A percentile compares a stretch with the other conserved stretches of the same genome.
Conservation (phyloP, 2,113 vertebrate genomes). For the Salvelinus alpinus region DNA sequence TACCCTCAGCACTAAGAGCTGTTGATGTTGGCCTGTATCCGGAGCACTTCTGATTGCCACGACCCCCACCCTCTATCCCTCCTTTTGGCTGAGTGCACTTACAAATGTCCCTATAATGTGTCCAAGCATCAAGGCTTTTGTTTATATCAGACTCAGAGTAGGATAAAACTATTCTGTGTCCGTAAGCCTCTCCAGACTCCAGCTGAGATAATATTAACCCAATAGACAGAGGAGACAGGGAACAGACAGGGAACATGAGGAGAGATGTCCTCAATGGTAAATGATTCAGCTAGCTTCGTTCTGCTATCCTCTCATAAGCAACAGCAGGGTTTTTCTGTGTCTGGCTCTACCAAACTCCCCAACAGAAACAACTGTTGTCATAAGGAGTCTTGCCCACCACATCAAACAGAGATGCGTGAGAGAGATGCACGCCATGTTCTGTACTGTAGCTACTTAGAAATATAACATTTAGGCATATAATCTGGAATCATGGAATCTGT, state of each 20-base stretch:
- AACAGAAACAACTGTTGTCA: constrained; percentile 22
- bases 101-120: constrained; percentile 60
- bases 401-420: constrained; percentile 55
- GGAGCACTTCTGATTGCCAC: constrained; percentile 37
- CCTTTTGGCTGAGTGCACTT: constrained; percentile 63
- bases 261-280: constrained; percentile 56
- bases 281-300: constrained; percentile 28
- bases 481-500: constrained; percentile 17
- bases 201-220: constrained; percentile 67
- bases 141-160: constrained; percentile 68
- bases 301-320: constrained; percentile 37
- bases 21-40: constrained; percentile 73
- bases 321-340: constrained; percentile 28
- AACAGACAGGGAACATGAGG: constrained; percentile 34
- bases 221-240: constrained; percentile 13
- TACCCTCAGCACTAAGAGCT: constrained; percentile 67
- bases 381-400: constrained; percentile 49
- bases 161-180: constrained; percentile 72
- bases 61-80: constrained; percentile 24
- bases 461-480: too few relatives aligned
- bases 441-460: neutral
- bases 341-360: constrained; percentile 40
- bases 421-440: constrained; percentile 44
- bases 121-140: constrained; percentile 66
- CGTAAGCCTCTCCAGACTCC: constrained; percentile 70